phyloP scores from a whole-genome alignment of 1,140 invertebrate genomes.

The Andrena cerasifolii region DNA sequence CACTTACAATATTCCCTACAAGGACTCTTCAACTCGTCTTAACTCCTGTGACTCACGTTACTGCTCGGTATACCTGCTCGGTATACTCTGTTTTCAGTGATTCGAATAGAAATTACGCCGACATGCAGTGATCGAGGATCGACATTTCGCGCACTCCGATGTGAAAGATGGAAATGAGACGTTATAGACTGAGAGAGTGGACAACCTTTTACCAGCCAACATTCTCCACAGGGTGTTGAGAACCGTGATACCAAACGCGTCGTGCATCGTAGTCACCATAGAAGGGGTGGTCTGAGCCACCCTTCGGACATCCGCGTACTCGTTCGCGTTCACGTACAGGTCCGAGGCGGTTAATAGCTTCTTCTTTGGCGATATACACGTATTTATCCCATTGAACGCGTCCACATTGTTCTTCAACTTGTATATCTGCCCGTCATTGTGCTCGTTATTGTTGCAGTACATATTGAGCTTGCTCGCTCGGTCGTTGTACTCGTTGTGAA shows the following conservation, averaged over 20 bases:
- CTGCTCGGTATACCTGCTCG: too few species aligned
- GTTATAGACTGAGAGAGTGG: background rate
- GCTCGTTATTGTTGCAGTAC: slow-evolving; percentile 13
- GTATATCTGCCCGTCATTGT: slow-evolving; percentile 72
- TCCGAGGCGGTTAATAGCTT: slow-evolving; percentile 69
- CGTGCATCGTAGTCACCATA: slow-evolving; percentile 85
- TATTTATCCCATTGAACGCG: slow-evolving; percentile 19
- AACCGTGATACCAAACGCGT: slow-evolving; percentile 89
- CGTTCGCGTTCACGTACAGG: slow-evolving; percentile 74
- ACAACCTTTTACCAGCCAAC: slow-evolving; percentile 89
- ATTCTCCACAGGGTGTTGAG: slow-evolving; percentile 94
- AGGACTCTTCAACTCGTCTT: too few species aligned
- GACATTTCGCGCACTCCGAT: too few species aligned
- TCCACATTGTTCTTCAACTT: slow-evolving; percentile 49
- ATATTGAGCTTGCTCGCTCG: slow-evolving; percentile 14
- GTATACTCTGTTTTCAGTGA: too few species aligned
- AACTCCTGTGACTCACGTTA: too few species aligned
- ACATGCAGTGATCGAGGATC: too few species aligned
- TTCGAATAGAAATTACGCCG: too few species aligned
- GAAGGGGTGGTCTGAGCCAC: slow-evolving; percentile 70
- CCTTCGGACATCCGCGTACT: slow-evolving; percentile 70
- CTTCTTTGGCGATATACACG: background rate
- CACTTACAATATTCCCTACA: too few species aligned
- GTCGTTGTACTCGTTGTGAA: slow-evolving; percentile 54
- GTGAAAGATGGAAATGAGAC: background rate